Conservation (phyloP, 2,797 vertebrate genomes). For the Betta splendens region DNA sequence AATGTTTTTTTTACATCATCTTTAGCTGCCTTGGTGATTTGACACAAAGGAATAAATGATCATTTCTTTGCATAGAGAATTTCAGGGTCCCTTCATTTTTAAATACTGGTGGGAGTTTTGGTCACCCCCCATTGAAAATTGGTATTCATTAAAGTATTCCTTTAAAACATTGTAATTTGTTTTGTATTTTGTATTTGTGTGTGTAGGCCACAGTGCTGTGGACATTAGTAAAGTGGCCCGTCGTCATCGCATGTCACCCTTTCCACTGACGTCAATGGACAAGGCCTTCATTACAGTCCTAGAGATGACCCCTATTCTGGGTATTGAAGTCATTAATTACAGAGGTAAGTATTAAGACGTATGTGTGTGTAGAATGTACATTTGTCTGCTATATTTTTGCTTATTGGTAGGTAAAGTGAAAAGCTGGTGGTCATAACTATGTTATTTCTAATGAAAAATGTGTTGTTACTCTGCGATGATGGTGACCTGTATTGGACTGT, state of each 20-base stretch:
- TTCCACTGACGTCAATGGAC: slow-evolving; percentile 98
- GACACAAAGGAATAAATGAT: too few species aligned
- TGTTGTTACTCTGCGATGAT: slow-evolving; percentile 3
- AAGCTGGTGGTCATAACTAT: not conserved
- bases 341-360: slow-evolving; percentile 79
- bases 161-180: too few species aligned
- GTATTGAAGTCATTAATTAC: slow-evolving; percentile 98
- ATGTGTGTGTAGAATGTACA: slow-evolving; percentile 12
- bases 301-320: slow-evolving; percentile 98
- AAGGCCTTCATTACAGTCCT: slow-evolving; percentile 99
- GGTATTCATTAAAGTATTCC: too few species aligned
- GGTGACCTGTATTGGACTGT: not conserved
- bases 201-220: slow-evolving; percentile 95
- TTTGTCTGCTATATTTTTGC: not conserved
- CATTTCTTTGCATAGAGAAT: too few species aligned
- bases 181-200: slow-evolving; percentile 8
- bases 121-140: too few species aligned
- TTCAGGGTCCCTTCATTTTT: too few species aligned
- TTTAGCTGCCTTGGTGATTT: too few species aligned
- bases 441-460: not conserved
- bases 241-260: slow-evolving; percentile 98
- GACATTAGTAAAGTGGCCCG: slow-evolving; percentile 98
- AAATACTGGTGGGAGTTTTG: too few species aligned
- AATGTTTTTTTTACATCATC: too few species aligned
- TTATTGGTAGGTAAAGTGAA: not conserved